These are phyloP conservation scores for Mythimna loreyi DNA, from an alignment of 2,888 invertebrate genomes.

Conservation along the genomic window DNA sequence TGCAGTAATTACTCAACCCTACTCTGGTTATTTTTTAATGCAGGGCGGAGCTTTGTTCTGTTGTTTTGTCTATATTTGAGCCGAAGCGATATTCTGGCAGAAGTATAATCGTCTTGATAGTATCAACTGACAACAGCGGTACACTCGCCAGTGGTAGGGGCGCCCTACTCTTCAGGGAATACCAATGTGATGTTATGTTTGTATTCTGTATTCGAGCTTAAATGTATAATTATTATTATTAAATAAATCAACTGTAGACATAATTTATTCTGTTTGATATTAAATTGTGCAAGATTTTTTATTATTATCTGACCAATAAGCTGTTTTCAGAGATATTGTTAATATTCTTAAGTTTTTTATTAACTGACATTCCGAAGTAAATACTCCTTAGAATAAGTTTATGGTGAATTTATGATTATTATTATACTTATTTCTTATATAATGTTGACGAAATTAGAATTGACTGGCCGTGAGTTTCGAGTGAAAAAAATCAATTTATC, in stretches of 20 bases:
- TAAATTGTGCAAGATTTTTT: neutral
- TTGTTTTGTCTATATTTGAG: conserved; percentile 7
- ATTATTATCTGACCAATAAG: neutral
- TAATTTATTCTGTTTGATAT: conserved; percentile 9
- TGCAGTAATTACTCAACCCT: too few species aligned
- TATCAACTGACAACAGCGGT: neutral
- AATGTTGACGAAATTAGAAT: conserved; percentile 17
- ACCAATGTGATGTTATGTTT: neutral
- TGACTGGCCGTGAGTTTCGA: conserved; percentile 4
- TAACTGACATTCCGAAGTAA: conserved; percentile 41
- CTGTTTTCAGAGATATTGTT: neutral
- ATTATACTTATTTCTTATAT: neutral
- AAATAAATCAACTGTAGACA: conserved; percentile 3
- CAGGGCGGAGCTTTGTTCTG: too few species aligned
- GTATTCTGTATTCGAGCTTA: conserved; percentile 28
- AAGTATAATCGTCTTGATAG: too few species aligned
- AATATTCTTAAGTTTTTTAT: conserved; percentile 22
- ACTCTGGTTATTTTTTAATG: too few species aligned
- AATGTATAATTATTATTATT: neutral
- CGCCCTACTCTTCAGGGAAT: neutral
- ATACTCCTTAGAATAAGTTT: conserved; percentile 52
- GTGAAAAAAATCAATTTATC: neutral
- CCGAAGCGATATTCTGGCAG: neutral
- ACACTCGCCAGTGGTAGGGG: neutral
- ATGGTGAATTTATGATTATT: conserved; percentile 6